Evolutionary conservation across 2,113 vertebrate species (phyloP).

Genomic region (Strix uralensis): DNA sequence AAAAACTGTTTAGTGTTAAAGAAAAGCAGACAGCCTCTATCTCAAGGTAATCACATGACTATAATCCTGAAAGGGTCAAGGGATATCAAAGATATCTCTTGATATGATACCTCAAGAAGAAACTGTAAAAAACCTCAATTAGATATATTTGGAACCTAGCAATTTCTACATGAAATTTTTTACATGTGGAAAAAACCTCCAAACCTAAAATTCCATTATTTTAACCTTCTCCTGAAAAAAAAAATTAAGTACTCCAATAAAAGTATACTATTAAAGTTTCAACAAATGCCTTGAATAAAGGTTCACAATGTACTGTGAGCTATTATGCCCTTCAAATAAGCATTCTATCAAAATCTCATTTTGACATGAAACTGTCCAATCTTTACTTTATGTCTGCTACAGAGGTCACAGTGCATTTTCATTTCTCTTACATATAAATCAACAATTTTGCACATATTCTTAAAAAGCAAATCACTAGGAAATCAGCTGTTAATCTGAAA

Average conservation of each 20-base stretch:
- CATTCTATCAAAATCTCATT: background rate
- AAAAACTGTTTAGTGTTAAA: background rate
- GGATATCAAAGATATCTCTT: background rate
- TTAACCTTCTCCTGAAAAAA: background rate
- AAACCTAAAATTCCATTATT: background rate
- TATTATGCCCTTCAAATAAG: background rate
- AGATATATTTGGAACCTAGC: background rate
- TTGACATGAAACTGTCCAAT: background rate
- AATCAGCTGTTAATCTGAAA: background rate
- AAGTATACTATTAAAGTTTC: background rate
- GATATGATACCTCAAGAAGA: rapidly evolving
- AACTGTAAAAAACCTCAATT: background rate
- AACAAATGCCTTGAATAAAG: background rate
- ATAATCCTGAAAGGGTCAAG: background rate
- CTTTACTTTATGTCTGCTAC: background rate
- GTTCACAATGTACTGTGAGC: background rate
- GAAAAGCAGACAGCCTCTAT: background rate
- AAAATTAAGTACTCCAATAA: background rate
- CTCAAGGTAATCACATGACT: background rate
- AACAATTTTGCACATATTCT: background rate
- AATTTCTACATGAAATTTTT: background rate
- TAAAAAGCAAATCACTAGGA: background rate
- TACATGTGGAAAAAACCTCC: background rate
- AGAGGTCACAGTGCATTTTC: background rate
- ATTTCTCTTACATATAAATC: background rate